Evolutionary conservation across 2,797 vertebrate genomes (phyloP).

Genomic region (Onychomys leucogaster): DNA sequence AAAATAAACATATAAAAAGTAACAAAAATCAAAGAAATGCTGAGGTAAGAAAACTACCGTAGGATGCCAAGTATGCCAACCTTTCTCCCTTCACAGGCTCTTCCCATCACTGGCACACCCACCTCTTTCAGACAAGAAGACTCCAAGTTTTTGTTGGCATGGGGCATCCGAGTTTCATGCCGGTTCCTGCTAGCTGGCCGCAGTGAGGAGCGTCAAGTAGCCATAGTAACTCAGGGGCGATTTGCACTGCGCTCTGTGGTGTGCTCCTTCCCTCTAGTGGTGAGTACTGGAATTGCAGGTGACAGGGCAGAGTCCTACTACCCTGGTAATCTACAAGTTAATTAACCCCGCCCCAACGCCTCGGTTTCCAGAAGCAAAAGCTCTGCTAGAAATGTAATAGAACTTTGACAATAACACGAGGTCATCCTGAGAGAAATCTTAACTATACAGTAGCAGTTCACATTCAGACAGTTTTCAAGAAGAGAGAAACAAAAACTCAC

Average conservation of each 20-base stretch:
- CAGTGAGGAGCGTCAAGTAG: background rate
- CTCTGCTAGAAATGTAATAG: background rate
- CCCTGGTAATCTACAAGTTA: background rate
- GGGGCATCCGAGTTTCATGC: background rate
- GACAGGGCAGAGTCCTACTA: background rate
- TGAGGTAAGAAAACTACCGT: background rate
- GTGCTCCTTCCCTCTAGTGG: constrained; percentile 72
- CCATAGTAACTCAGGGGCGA: background rate
- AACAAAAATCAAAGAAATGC: background rate
- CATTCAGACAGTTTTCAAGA: constrained; percentile 5
- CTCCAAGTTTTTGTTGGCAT: background rate
- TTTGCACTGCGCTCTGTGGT: background rate
- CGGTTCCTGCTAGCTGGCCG: background rate
- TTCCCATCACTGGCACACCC: background rate
- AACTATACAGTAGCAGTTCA: background rate
- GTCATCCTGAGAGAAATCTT: constrained; percentile 5
- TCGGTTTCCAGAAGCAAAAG: constrained; percentile 29
- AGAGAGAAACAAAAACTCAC: background rate
- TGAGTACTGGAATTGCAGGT: background rate
- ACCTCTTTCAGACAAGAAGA: background rate
- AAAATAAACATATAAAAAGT: background rate
- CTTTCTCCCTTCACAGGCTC: background rate
- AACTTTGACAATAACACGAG: background rate
- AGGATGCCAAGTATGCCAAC: background rate
- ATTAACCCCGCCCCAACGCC: background rate